phyloP scores from a whole-genome alignment of 1,140 invertebrate species.

The Sycobia sp. region DNA sequence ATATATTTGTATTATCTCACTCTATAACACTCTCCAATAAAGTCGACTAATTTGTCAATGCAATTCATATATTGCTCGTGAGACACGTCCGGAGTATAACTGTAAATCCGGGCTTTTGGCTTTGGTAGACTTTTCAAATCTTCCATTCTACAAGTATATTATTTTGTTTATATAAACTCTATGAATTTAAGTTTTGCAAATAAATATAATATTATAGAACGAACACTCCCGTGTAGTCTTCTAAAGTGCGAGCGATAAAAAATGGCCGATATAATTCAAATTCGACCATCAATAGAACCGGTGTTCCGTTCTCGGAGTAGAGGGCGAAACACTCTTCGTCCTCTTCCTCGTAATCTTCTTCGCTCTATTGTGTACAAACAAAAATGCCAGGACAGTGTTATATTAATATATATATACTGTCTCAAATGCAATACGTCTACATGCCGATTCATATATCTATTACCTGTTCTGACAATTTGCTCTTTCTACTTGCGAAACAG shows the following conservation, averaged over 20 bases:
- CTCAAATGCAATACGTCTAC: too few relatives aligned
- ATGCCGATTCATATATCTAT: too few relatives aligned
- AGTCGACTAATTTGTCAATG: conserved; percentile 39
- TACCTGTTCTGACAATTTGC: too few relatives aligned
- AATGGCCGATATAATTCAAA: conserved; percentile 40
- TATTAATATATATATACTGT: too few relatives aligned
- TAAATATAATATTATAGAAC: not conserved
- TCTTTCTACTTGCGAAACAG: too few relatives aligned
- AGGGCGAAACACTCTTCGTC: too few relatives aligned
- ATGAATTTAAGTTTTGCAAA: not conserved
- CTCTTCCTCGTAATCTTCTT: too few relatives aligned
- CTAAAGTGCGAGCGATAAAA: conserved; percentile 20
- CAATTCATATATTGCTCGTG: conserved; percentile 40
- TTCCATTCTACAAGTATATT: conserved; percentile 3
- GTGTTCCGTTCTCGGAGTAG: conserved; percentile 28
- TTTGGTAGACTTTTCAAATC: conserved; percentile 21
- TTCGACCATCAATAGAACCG: conserved; percentile 44
- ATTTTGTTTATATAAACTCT: not conserved
- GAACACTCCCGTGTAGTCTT: conserved; percentile 38
- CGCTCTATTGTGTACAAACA: too few relatives aligned
- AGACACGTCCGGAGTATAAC: conserved; percentile 39
- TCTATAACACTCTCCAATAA: conserved; percentile 42
- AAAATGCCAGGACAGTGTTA: too few relatives aligned
- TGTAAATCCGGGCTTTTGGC: conserved; percentile 21
- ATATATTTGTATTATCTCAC: too few relatives aligned